Conservation (phyloP, 2,888 invertebrate genomes). For the Drosophila cracens region DNA sequence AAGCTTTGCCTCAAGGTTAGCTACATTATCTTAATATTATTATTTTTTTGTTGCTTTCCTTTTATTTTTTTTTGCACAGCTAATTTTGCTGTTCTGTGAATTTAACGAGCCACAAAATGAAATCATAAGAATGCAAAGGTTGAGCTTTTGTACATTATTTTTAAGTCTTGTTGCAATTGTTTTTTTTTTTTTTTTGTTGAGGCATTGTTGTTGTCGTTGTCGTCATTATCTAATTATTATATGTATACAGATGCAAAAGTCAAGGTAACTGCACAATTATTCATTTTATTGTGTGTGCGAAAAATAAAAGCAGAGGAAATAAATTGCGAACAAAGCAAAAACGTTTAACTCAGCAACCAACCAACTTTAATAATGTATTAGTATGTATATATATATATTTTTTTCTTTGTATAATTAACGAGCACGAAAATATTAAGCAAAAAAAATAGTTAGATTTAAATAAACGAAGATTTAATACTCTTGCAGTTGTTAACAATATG, state of each 20-base stretch:
- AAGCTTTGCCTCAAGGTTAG: constrained; percentile 59
- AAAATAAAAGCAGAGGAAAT: constrained; percentile 45
- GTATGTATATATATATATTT: not conserved
- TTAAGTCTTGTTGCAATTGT: not conserved
- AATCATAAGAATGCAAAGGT: constrained; percentile 60
- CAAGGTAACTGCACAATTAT: constrained; percentile 75
- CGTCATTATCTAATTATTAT: constrained; percentile 71
- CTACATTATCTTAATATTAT: constrained; percentile 41
- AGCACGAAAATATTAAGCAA: constrained; percentile 9
- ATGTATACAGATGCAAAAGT: constrained; percentile 65
- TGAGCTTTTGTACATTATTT: constrained; percentile 26
- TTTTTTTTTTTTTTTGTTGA: constrained; percentile 17
- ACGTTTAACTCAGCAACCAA: constrained; percentile 28
- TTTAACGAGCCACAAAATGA: constrained; percentile 50
- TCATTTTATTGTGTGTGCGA: constrained; percentile 53
- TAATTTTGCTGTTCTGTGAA: constrained; percentile 55
- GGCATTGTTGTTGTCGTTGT: constrained; percentile 22
- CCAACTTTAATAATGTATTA: constrained; percentile 40
- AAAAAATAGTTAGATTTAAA: not conserved
- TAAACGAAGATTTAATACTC: constrained; percentile 1
- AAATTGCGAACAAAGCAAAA: constrained; percentile 38
- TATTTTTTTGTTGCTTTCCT: constrained; percentile 19
- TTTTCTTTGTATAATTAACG: constrained; percentile 33
- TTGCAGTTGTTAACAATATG: not conserved
- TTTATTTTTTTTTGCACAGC: constrained; percentile 29